phyloP scores from a whole-genome alignment of 1,140 invertebrate species.

The Aphaenogaster floridana region DNA sequence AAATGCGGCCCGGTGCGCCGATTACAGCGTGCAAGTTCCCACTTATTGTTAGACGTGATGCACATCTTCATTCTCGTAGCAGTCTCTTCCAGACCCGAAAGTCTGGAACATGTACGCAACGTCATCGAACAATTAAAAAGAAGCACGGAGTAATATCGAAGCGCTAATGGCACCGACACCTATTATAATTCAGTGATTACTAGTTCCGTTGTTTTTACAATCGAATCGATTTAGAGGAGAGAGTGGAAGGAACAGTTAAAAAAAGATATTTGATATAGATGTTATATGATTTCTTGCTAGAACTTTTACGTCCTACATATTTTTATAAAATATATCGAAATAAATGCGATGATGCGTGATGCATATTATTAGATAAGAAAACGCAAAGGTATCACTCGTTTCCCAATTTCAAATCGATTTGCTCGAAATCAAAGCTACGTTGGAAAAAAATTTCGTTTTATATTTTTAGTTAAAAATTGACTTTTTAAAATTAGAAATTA shows the following conservation, averaged over 20 bases:
- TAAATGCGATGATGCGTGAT: neutral
- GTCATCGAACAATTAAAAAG: neutral
- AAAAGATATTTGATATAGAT: neutral
- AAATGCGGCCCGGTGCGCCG: conserved; percentile 13
- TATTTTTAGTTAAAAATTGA: neutral
- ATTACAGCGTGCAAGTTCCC: conserved; percentile 11
- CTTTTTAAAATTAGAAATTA: neutral
- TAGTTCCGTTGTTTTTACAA: neutral
- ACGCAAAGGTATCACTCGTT: neutral
- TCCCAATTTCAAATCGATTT: neutral
- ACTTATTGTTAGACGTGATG: neutral
- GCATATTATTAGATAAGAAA: neutral
- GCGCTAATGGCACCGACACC: neutral
- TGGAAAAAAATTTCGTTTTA: neutral
- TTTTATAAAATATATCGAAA: neutral
- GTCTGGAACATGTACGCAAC: neutral
- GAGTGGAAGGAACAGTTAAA: neutral
- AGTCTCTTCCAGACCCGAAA: neutral
- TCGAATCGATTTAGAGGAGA: neutral
- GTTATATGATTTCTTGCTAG: neutral
- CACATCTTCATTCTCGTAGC: neutral
- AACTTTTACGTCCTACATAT: neutral
- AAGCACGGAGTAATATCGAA: neutral
- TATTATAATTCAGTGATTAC: neutral
- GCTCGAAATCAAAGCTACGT: neutral